Evolutionary conservation across 2,888 invertebrate genomes (phyloP), one percentile per base, ranked within the genome.

Genomic region (Mystacides longicornis): DNA sequence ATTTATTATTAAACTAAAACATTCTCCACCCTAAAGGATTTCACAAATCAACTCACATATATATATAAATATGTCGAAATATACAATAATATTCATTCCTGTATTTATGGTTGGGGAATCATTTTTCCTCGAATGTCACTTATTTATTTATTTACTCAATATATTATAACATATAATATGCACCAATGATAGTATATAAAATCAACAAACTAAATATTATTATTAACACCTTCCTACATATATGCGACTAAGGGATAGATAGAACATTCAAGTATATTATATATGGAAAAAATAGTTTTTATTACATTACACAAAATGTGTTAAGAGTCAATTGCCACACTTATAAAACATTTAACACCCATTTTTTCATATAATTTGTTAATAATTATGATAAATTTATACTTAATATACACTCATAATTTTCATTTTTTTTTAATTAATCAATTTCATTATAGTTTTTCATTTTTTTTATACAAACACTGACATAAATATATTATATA

Each of bases 21-120:
- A 14, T 42, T 4, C 43, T n/a, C n/a, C n/a, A n/a, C n/a, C n/a
- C n/a, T n/a, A n/a, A n/a, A n/a, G n/a, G n/a, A n/a, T n/a, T n/a
- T n/a, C n/a, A n/a, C n/a, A n/a, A n/a, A n/a, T 46, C 22, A 7
- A 51, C 46, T 49, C 45, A 55, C 46, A 48, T 49, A 56, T 54
- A 50, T 52, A 51, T 46, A 55, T 52, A 46, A 54, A 52, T 52
- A 58, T 52, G 50, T 48, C 55, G 56, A 51, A 53, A 59, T 51
- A 48, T 42, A 52, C 55, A 52, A 56, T 53, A 56, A 53, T 49
- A 50, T 59, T 59, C 49, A 51, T 57, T 51, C 57, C 53, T 54
- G 51, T 51, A n/a, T n/a, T n/a, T 27, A 11, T 11, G 27, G 11
- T 27, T 27, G 11, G 27, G 27, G 5, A 27, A 7, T 27, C 11